Percentiles rank a stretch among this genome's conserved stretches.
phyloP scores from a whole-genome alignment of 1,140 invertebrate genomes.

The Drosophila kepulauana region DNA sequence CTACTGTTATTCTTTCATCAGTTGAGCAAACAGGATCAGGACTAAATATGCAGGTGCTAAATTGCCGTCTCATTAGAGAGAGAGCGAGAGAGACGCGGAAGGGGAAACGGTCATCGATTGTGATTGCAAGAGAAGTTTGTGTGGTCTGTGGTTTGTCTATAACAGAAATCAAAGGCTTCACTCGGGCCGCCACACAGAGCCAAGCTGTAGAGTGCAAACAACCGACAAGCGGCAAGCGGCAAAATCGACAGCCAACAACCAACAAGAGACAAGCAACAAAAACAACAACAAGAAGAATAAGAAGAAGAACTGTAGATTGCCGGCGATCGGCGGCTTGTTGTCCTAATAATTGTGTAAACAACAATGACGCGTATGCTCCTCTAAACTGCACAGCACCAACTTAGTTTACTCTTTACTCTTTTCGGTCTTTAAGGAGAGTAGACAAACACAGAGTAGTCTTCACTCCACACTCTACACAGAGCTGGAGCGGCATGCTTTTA shows the following conservation, averaged over 20 bases:
- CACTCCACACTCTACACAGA: neutral
- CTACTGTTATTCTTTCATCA: constrained; percentile 74
- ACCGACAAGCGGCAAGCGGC: constrained; percentile 31
- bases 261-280: constrained; percentile 11
- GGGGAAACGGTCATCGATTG: neutral
- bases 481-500: constrained; percentile 52
- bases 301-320: constrained; percentile 36
- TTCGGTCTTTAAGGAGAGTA: constrained; percentile 40
- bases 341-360: constrained; percentile 85
- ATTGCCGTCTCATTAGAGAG: constrained; percentile 69
- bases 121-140: constrained; percentile 16
- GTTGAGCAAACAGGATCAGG: constrained; percentile 46
- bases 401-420: neutral
- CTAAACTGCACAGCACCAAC: constrained; percentile 43
- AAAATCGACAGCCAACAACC: constrained; percentile 21
- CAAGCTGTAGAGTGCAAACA: constrained; percentile 45
- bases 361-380: constrained; percentile 80
- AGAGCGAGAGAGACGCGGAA: neutral
- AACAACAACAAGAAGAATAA: constrained; percentile 23
- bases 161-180: constrained; percentile 43
- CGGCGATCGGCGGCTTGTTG: constrained; percentile 81
- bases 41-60: constrained; percentile 68
- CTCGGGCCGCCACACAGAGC: constrained; percentile 5
- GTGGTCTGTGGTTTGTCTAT: constrained; percentile 34
- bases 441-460: constrained; percentile 43